Percentiles rank a stretch among this genome's conserved stretches.
Conservation (phyloP, 2,888 invertebrate species). For the Andricus curvator region DNA sequence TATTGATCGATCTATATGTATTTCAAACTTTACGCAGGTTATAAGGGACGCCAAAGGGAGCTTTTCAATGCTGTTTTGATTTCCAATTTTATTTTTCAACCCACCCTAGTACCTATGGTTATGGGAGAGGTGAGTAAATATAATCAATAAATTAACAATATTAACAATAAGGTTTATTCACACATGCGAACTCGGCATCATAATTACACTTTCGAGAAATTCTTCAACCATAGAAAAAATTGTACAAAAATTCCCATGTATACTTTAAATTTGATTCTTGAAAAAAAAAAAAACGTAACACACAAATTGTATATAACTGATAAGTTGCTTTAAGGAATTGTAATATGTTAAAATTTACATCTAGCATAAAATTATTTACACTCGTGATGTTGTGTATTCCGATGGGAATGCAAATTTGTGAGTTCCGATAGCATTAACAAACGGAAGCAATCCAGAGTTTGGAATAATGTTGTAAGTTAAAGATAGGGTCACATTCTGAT, state of each 20-base stretch:
- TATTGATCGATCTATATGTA: too few species aligned
- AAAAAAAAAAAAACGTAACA: background rate
- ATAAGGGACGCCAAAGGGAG: too few species aligned
- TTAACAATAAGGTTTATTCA: background rate
- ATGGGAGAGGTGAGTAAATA: too few species aligned
- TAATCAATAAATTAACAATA: too few species aligned
- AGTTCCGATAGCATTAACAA: slow-evolving; percentile 89
- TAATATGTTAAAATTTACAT: background rate
- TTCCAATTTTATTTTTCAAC: too few species aligned
- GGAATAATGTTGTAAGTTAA: slow-evolving; percentile 99
- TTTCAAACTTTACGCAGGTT: too few species aligned
- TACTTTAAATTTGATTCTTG: background rate
- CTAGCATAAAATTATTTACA: slow-evolving; percentile 74
- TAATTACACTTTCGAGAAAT: background rate
- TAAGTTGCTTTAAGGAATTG: background rate
- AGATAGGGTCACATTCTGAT: slow-evolving; percentile 96
- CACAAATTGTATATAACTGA: background rate
- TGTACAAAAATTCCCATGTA: background rate
- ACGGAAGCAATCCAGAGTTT: slow-evolving; percentile 96
- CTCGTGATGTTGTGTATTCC: slow-evolving; percentile 88
- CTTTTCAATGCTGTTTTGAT: too few species aligned
- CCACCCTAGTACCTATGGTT: too few species aligned
- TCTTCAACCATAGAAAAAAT: background rate
- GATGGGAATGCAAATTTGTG: slow-evolving; percentile 95
- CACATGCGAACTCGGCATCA: background rate